Percentiles rank a stretch among this genome's conserved stretches.
Conservation (phyloP, 2,113 vertebrate genomes). For the Colossoma macropomum region DNA sequence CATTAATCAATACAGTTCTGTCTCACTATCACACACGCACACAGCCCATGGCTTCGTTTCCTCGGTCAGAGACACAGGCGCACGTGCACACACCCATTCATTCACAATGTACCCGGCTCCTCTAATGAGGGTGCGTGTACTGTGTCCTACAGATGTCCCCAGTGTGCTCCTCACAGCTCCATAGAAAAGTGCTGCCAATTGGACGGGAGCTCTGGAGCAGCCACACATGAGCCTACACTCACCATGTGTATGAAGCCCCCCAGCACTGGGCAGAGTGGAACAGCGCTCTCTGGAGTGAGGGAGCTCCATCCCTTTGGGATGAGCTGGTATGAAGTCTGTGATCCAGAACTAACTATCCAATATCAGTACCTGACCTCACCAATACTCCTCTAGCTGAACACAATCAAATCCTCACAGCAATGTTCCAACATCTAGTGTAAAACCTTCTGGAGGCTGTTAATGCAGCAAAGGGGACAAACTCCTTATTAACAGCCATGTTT, state of each 20-base stretch:
- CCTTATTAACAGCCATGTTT: neutral
- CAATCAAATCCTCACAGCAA: neutral
- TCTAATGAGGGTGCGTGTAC: neutral
- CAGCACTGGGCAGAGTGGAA: too few relatives aligned
- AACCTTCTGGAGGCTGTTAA: too few relatives aligned
- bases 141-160: constrained; percentile 29
- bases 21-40: neutral
- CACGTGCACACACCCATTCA: constrained; percentile 30
- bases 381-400: neutral
- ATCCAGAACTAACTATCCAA: too few relatives aligned
- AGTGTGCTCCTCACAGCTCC: neutral
- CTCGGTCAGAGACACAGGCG: constrained; percentile 30
- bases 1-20: constrained; percentile 36
- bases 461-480: neutral
- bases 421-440: too few relatives aligned
- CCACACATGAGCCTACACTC: neutral
- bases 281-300: too few relatives aligned
- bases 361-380: too few relatives aligned
- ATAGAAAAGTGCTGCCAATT: too few relatives aligned
- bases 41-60: neutral
- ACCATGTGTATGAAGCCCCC: neutral
- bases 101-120: neutral
- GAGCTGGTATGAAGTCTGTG: too few relatives aligned
- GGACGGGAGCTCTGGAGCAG: too few relatives aligned
- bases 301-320: too few relatives aligned